Conservation (phyloP, 2,888 invertebrate species). For the Caenorhabditis virilis region DNA sequence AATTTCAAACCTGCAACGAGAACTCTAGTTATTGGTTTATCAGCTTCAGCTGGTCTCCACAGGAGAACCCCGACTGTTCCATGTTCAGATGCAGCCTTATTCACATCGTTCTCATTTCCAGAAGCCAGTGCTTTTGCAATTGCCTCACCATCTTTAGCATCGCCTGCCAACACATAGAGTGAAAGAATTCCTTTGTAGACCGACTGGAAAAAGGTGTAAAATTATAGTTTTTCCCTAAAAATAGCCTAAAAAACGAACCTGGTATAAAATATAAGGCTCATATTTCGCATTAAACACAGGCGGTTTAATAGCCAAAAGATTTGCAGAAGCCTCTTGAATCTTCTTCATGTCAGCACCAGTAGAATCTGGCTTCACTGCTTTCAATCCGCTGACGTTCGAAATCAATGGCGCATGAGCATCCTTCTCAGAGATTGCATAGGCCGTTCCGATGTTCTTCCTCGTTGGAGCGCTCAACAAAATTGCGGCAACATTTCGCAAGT, state of each 20-base stretch:
- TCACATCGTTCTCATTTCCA: constrained; percentile 32
- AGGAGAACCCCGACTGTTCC: constrained; percentile 31
- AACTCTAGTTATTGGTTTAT: constrained; percentile 18
- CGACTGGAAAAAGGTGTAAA: constrained; percentile 11
- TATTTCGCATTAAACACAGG: constrained; percentile 21
- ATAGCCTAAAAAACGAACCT: neutral
- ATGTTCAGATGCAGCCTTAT: constrained; percentile 18
- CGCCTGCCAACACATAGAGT: constrained; percentile 40
- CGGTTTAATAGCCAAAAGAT: constrained; percentile 1
- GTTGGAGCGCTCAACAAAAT: constrained; percentile 26
- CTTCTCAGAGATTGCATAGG: constrained; percentile 8
- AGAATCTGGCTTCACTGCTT: constrained; percentile 15
- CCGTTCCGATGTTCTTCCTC: constrained; percentile 18
- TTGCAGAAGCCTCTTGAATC: constrained; percentile 14
- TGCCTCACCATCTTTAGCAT: constrained; percentile 35
- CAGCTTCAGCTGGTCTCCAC: constrained; percentile 29
- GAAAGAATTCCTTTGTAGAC: constrained; percentile 21
- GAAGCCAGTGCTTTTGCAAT: constrained; percentile 27
- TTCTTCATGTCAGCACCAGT: constrained; percentile 13
- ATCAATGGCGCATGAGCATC: constrained; percentile 10
- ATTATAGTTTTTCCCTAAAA: neutral
- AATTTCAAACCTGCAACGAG: too few relatives aligned
- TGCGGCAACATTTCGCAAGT: constrained; percentile 11
- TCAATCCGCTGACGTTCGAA: constrained; percentile 14
- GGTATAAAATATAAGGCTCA: constrained; percentile 15